Base-by-base conservation (phyloP, 2,888 invertebrate species). In the Spodoptera picta region DNA sequence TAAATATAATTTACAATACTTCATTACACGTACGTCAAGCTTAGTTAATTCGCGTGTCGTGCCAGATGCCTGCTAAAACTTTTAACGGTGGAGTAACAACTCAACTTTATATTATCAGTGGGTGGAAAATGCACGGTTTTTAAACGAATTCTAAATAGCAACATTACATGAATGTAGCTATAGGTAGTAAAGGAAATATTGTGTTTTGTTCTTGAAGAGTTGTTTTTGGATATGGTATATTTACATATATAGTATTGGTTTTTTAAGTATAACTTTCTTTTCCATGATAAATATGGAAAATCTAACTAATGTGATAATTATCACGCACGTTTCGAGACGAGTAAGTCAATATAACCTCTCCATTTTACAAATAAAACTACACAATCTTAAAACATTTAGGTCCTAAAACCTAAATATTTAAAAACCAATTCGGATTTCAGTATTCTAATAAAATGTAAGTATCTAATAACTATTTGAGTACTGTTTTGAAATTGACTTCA, bases 21-120 rank as follows among this genome's bases (percentile, higher is more conserved):
- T 46, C 65, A 41, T 46, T 69, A 70, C 65, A 68, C 64, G 80
- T 70, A 76, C 76, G 79, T 85, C 82, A 83, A 73, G 73, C 75
- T 81, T 83, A 83, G 87, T 86, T 87, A 87, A 87, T 80, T 90
- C 75, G 89, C 90, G 88, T 89, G 90, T 82, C 82, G 80, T 80
- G 82, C 78, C 79, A 80, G 82, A 84, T 81, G 76, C 83, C 79
- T 75, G 85, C 81, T 82, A 48, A 80, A 90, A 90, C 77, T 90
- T 89, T 87, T 88, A 89, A 90, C 89, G 84, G 85, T 85, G 75
- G 74, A 80, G 82, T 84, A 86, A 88, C 88, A 88, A 87, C 87
- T 88, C 83, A 86, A 89, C 87, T 85, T 83, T 83, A 77, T 84
- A 87, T 81, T 73, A 66, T 83, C 84, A 80, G 78, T 66, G 63